Base-by-base conservation (phyloP, 2,797 vertebrate species). In the Taenioides sp. region DNA sequence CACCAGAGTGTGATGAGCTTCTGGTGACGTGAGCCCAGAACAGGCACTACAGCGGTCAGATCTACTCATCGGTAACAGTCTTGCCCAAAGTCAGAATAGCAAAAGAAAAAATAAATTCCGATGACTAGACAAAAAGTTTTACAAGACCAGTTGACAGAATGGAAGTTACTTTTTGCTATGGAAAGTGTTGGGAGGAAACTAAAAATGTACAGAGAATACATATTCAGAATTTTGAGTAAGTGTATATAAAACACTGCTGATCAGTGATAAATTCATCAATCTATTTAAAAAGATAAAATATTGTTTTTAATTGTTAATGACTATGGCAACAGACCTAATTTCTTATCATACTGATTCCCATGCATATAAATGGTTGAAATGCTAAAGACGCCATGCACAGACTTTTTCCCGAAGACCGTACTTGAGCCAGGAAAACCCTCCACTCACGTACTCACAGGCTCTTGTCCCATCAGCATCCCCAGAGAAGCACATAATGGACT, bases 11-110 rank as follows among this genome's bases (percentile, higher is more conserved):
- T 20, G 77, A 86, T 71, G 82, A 77, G 73, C 17, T 70, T 2
- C 61, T 72, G 7, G 52, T 91, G 84, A 91, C 89, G 78, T 83
- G 81, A n/a, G 16, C 62, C 2, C 55, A 78, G 72, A 11, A 5
- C 40, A 5, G 69, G 78, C 80, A 65, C 70, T 61, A 61, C 11
- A 27, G 60, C 60, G 50, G 37, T 80, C 70, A 37, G 58, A 70
- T 60, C 17, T 73, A 72, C 70, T 70, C 54, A 47, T 67, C 73
- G 82, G 69, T 78, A 73, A 47, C 66, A 73, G 72, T 43, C 74
- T 76, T 76, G 58, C 57, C 43, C 70, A 76, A 78, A 83, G 72
- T 67, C 57, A 61, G 75, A 82, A 86, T 60, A 60, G 58, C 1
- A 28, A 27, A 59, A 59, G 47, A 50, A 50, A 16, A 17, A 5